These are phyloP conservation scores for Progne subis DNA, from an alignment of 2,113 vertebrate species.

Conservation along the genomic window DNA sequence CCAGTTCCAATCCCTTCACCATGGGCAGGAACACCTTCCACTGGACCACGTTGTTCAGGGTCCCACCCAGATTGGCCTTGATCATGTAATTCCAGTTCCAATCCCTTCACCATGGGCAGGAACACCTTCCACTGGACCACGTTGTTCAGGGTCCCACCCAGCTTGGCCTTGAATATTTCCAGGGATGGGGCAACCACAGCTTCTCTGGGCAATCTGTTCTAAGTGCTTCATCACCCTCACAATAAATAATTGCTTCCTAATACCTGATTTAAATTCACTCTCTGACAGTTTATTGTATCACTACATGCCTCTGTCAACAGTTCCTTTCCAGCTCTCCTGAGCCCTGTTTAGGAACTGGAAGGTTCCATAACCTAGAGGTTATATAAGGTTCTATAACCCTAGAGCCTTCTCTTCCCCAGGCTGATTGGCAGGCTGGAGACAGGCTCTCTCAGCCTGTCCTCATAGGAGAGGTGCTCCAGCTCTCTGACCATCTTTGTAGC, in stretches of 20 bases:
- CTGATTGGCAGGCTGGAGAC: not conserved
- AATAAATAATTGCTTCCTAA: not conserved
- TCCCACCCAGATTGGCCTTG: not conserved
- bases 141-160: not conserved
- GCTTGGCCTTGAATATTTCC: not conserved
- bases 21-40: not conserved
- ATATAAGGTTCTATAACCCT: too few species aligned
- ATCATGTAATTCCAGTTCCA: too few species aligned
- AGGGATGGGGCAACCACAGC: not conserved
- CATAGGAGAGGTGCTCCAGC: not conserved
- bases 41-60: not conserved
- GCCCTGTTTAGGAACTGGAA: not conserved
- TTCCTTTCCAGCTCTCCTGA: not conserved
- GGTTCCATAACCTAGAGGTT: too few species aligned
- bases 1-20: not conserved
- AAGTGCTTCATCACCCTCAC: not conserved
- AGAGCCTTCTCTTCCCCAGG: not conserved
- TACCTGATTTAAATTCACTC: not conserved
- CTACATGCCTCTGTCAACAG: not conserved
- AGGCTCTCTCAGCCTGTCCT: not conserved
- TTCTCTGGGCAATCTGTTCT: not conserved
- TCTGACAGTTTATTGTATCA: not conserved
- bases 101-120: not conserved
- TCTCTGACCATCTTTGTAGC: not conserved
- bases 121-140: not conserved